These are phyloP conservation scores for Leptosomus discolor DNA, from an alignment of 2,113 vertebrate species.

Conservation along the genomic window DNA sequence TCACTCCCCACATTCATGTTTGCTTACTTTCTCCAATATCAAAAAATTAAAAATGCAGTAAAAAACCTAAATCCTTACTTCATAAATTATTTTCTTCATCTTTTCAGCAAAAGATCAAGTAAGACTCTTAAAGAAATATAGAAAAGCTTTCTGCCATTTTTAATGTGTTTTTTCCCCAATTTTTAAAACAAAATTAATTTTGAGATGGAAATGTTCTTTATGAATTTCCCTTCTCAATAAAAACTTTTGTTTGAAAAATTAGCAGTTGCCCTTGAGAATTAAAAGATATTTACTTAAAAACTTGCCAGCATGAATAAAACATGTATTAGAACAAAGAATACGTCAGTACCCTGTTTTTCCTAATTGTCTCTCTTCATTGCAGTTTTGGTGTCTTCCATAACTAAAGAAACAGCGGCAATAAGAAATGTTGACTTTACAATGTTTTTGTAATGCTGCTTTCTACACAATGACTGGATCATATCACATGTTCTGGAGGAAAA, in stretches of 20 bases:
- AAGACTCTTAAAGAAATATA: not conserved
- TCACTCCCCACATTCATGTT: not conserved
- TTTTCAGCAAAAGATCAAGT: not conserved
- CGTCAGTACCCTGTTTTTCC: not conserved
- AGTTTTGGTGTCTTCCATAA: not conserved
- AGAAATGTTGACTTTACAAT: not conserved
- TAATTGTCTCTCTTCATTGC: not conserved
- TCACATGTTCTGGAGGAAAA: not conserved
- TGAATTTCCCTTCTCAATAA: not conserved
- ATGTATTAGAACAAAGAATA: not conserved
- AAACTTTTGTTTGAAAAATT: not conserved
- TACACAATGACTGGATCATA: not conserved
- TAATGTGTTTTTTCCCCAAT: rapidly evolving
- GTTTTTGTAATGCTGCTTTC: not conserved
- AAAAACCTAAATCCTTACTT: not conserved
- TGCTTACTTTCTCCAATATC: rapidly evolving
- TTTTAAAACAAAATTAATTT: not conserved
- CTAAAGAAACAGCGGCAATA: not conserved
- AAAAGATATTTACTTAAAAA: not conserved
- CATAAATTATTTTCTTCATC: not conserved
- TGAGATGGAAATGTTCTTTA: not conserved
- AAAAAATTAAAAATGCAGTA: not conserved
- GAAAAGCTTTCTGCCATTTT: not conserved
- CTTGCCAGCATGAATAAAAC: not conserved
- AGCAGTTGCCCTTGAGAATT: not conserved